Evolutionary conservation across 2,113 vertebrate species (phyloP), one percentile per base, ranked within the genome.

Genomic region (Suncus etruscus): DNA sequence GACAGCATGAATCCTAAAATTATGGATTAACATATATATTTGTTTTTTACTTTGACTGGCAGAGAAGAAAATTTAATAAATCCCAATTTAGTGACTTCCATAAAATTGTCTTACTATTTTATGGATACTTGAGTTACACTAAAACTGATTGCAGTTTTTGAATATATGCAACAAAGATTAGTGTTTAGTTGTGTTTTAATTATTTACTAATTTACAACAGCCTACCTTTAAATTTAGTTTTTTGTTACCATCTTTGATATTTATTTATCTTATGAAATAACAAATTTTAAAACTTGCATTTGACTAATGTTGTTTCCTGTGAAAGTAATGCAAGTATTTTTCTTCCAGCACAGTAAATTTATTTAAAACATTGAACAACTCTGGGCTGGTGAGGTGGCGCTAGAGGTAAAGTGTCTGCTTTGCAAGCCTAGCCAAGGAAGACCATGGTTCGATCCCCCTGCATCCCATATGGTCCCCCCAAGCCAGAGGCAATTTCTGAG

Each of bases 291-390:
- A 88, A 92, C 16, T 76, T 11, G 31, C 54, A 83, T 63, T 73
- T 11, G 14, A 76, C n/a, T 87, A 79, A 70, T 76, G 83, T 85
- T 76, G 12, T 61, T 82, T 32, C 75, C 73, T 27, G 18, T 74
- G 61, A 86, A 75, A 83, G 9, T 32, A 91, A 86, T 11, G n/a
- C 58, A 80, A 77, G 15, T 3, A 47, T n/a, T 83, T 48, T 82
- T 94, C 65, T 24, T 89, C 50, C 66, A 86, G n/a, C 39, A 81
- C 74, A 77, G 29, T 61, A 58, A 9, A 73, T 90, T 90, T 74
- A 20, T 73, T 94, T 65, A 50, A 31, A 85, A 61, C 10, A 83
- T 16, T 12, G 1, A 51, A 32, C 88, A 73, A 51, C 22, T 80
- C n/a, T n/a, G n/a, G n/a, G n/a, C n/a, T n/a, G n/a, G n/a, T n/a